A percentile compares a stretch with the other conserved stretches of the same genome.
Conservation (phyloP, 2,113 vertebrate genomes). For the Pithys albifrons region DNA sequence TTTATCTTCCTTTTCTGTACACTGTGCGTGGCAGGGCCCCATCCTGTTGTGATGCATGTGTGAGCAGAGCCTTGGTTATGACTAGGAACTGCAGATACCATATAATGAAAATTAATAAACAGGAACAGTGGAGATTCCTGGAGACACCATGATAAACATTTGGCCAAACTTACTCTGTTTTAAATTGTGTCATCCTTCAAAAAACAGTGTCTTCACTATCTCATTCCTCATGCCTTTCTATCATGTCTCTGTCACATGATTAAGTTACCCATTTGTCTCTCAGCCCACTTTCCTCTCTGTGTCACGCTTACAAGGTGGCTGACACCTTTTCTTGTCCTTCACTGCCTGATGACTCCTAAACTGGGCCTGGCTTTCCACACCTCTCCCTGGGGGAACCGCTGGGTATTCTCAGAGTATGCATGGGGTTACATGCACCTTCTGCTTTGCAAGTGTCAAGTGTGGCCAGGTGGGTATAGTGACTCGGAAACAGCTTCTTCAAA, state of each 20-base stretch:
- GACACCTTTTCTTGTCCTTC: slow-evolving; percentile 29
- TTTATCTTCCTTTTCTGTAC: background rate
- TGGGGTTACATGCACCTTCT: background rate
- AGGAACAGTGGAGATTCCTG: background rate
- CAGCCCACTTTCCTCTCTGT: background rate
- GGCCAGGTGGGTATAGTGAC: background rate
- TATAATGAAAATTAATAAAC: slow-evolving; percentile 41
- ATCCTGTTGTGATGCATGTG: background rate
- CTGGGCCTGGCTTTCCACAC: background rate
- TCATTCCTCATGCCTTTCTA: background rate
- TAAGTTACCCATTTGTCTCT: background rate
- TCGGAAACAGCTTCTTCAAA: background rate
- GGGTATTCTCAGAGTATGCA: background rate
- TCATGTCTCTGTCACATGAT: background rate
- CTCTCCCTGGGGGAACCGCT: background rate
- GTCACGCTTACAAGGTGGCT: background rate
- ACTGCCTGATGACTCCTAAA: background rate
- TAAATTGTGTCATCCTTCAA: slow-evolving; percentile 9
- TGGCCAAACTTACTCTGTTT: background rate
- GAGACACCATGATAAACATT: background rate
- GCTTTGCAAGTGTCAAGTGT: background rate
- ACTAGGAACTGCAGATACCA: background rate
- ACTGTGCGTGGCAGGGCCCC: background rate
- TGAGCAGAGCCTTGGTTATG: background rate
- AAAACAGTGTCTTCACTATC: background rate